phyloP scores from a whole-genome alignment of 2,113 vertebrate genomes.

The Garra rufa region DNA sequence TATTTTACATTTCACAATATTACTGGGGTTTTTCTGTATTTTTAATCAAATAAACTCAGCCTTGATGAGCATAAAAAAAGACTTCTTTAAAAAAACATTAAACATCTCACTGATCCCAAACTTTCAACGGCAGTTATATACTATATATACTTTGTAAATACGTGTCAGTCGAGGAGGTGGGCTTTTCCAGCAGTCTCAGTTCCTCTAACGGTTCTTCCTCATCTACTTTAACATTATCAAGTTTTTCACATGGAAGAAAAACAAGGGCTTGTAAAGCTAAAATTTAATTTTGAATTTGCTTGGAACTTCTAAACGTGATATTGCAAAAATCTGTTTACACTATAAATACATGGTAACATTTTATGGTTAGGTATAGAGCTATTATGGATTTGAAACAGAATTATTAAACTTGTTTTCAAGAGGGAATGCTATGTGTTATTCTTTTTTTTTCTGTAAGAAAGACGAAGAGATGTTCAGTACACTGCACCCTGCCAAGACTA shows the following conservation, averaged over 20 bases:
- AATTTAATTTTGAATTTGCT: neutral
- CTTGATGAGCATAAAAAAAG: too few species aligned
- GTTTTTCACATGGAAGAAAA: neutral
- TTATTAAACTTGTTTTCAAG: neutral
- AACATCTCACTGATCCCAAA: too few species aligned
- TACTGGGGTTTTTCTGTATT: too few species aligned
- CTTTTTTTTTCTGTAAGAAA: neutral
- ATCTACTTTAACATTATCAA: neutral
- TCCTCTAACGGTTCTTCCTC: neutral
- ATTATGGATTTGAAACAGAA: neutral
- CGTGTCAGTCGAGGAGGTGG: neutral
- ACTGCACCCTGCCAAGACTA: constrained; percentile 41
- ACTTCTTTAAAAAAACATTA: too few species aligned
- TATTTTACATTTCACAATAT: too few species aligned
- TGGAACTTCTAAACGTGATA: neutral
- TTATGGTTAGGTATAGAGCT: neutral
- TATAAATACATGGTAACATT: neutral
- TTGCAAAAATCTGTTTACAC: neutral
- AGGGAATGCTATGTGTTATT: neutral
- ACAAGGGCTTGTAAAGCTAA: neutral
- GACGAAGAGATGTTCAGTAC: neutral
- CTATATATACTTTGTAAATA: neutral
- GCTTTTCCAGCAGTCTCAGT: constrained; percentile 16
- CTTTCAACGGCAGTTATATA: too few species aligned
- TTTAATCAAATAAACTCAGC: too few species aligned